phyloP scores from a whole-genome alignment of 2,888 invertebrate species.

The Cheilosia pagana region DNA sequence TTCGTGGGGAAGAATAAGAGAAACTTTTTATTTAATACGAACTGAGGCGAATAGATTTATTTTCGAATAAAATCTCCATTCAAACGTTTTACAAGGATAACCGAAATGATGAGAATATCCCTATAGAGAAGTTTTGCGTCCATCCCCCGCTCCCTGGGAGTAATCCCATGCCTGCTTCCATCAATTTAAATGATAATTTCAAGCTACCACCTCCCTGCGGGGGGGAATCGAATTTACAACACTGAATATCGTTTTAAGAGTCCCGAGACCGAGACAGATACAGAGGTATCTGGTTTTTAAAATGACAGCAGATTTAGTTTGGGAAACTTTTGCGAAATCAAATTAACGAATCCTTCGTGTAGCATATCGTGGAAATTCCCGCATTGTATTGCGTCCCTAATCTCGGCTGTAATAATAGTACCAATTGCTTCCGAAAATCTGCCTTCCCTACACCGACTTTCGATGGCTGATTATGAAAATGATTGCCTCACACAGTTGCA shows the following conservation, averaged over 20 bases:
- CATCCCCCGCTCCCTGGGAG: neutral
- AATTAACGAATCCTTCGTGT: conserved; percentile 72
- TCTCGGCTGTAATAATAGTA: conserved; percentile 62
- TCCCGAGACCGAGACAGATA: neutral
- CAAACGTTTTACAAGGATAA: conserved; percentile 58
- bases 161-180: conserved; percentile 18
- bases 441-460: conserved; percentile 13
- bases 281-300: conserved; percentile 23
- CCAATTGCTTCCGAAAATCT: conserved; percentile 72
- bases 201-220: conserved; percentile 9
- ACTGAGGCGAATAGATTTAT: conserved; percentile 53
- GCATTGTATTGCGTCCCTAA: conserved; percentile 61
- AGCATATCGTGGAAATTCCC: conserved; percentile 64
- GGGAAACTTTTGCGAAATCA: conserved; percentile 67
- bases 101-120: conserved; percentile 29
- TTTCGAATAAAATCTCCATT: conserved; percentile 58
- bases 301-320: conserved; percentile 51
- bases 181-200: conserved; percentile 71
- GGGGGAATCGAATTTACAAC: neutral
- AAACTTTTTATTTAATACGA: conserved; percentile 33
- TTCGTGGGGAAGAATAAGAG: conserved; percentile 6
- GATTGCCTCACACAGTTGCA: conserved; percentile 54
- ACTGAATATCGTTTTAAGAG: conserved; percentile 2
- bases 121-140: neutral
- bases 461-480: conserved; percentile 73